Evolutionary conservation across 2,113 vertebrate genomes (phyloP), one percentile per base, ranked within the genome.

Genomic region (Cathartes aura): DNA sequence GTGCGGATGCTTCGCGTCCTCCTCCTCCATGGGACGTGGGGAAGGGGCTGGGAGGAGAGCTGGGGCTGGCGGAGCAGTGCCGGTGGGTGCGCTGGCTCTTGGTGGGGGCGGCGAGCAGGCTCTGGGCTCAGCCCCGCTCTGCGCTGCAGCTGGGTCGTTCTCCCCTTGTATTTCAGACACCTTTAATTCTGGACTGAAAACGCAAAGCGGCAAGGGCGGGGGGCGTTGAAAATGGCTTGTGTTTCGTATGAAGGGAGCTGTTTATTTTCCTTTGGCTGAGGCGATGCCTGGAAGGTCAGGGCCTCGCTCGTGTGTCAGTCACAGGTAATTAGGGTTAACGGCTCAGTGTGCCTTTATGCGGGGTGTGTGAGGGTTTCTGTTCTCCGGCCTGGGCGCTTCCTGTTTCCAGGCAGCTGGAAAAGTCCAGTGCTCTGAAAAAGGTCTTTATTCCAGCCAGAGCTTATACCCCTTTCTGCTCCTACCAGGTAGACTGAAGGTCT

Each of bases 401-500:
- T 98, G 98, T 98, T 98, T 98, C 96, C 98, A 97, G 98, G 96
- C 97, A 97, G 98, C 98, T 98, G 98, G 98, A 98, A 98, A 98
- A 98, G 97, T 98, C 98, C 97, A 96, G 96, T n/a, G 87, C 95
- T 97, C 96, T 98, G 96, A 98, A 98, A 98, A 97, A 96, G 27
- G 78, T 96, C 98, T 98, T 98, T 99, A 98, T 98, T 98, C 96
- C 90, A 85, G 56, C 18, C 79, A 72, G 85, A 94, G 83, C 95
- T 21, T 38, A 3, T 52, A 53, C 36, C 23, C 56, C 83, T 92
- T 82, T 88, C 89, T 95, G 75, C 29, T 71, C 26, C 72, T 48
- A 64, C 86, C 68, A 85, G 94, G 91, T 96, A 92, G 93, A 80
- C 96, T 43, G 55, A 85, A 82, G 63, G 52, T 50, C 94, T 97